phyloP scores from a whole-genome alignment of 2,113 vertebrate species.

The Sander lucioperca region DNA sequence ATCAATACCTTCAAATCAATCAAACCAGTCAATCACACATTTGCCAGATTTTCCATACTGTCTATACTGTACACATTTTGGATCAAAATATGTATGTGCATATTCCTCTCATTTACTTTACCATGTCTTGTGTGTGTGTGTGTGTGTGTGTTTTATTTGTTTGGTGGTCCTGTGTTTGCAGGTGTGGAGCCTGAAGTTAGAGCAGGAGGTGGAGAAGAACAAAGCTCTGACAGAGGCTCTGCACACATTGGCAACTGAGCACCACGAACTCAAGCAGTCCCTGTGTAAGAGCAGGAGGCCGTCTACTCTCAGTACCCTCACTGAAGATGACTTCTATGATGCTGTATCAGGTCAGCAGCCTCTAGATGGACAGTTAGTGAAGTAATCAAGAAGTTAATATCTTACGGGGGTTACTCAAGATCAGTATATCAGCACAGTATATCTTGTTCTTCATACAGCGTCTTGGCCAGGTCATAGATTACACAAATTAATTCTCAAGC shows the following conservation, averaged over 20 bases:
- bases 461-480: neutral
- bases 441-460: neutral
- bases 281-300: slow-evolving; percentile 83
- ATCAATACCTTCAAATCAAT: slow-evolving; percentile 19
- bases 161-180: slow-evolving; percentile 74
- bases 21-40: slow-evolving; percentile 18
- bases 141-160: neutral
- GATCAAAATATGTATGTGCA: no score
- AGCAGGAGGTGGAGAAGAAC: slow-evolving; percentile 95
- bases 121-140: slow-evolving; percentile 9
- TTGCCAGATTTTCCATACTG: neutral
- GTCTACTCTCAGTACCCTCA: slow-evolving; percentile 83
- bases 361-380: neutral
- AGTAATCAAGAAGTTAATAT: neutral
- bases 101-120: neutral
- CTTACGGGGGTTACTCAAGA: neutral
- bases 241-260: slow-evolving; percentile 90
- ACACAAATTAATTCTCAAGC: neutral
- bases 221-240: slow-evolving; percentile 94
- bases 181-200: slow-evolving; percentile 93
- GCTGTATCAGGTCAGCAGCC: slow-evolving; percentile 90
- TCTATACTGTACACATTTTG: neutral
- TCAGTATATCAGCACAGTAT: neutral
- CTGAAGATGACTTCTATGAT: slow-evolving; percentile 94
- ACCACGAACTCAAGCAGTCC: slow-evolving; percentile 89